Conservation (phyloP, 2,797 vertebrate species). For the Denticeps clupeoides region DNA sequence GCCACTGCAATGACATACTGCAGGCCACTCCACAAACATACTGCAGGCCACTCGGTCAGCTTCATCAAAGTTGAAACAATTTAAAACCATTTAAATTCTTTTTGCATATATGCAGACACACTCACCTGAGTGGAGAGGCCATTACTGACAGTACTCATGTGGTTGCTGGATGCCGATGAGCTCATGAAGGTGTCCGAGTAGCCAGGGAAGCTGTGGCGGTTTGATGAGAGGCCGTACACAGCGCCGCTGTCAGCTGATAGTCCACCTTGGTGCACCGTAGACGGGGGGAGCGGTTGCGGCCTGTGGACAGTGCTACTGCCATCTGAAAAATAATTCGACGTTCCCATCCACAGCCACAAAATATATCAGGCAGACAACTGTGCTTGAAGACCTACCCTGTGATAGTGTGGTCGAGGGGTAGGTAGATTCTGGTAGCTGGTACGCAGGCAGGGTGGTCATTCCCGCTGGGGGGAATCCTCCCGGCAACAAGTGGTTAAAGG, state of each 20-base stretch:
- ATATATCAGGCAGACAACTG: not conserved
- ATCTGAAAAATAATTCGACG: slow-evolving; percentile 49
- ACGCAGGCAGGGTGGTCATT: slow-evolving; percentile 82
- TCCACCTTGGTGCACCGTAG: slow-evolving; percentile 86
- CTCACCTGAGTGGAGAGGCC: slow-evolving; percentile 89
- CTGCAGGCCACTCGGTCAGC: too few relatives aligned
- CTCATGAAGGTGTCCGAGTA: slow-evolving; percentile 92
- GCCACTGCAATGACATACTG: too few relatives aligned
- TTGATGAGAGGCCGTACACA: slow-evolving; percentile 71
- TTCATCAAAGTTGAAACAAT: too few relatives aligned
- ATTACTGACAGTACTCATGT: slow-evolving; percentile 86
- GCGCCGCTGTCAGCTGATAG: slow-evolving; percentile 62
- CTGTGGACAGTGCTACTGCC: slow-evolving; percentile 78
- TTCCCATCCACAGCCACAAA: too few relatives aligned
- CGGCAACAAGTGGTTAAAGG: slow-evolving; percentile 89
- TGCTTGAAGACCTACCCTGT: slow-evolving; percentile 62
- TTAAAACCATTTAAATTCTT: too few relatives aligned
- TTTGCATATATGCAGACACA: too few relatives aligned
- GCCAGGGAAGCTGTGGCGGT: slow-evolving; percentile 82
- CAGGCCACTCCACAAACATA: too few relatives aligned
- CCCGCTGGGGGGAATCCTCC: slow-evolving; percentile 85
- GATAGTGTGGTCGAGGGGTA: slow-evolving; percentile 72
- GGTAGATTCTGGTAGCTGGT: slow-evolving; percentile 82
- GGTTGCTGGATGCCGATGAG: slow-evolving; percentile 72
- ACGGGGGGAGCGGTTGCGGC: slow-evolving; percentile 85